phyloP scores from a whole-genome alignment of 1,140 invertebrate genomes.

The Cherax destructor region DNA sequence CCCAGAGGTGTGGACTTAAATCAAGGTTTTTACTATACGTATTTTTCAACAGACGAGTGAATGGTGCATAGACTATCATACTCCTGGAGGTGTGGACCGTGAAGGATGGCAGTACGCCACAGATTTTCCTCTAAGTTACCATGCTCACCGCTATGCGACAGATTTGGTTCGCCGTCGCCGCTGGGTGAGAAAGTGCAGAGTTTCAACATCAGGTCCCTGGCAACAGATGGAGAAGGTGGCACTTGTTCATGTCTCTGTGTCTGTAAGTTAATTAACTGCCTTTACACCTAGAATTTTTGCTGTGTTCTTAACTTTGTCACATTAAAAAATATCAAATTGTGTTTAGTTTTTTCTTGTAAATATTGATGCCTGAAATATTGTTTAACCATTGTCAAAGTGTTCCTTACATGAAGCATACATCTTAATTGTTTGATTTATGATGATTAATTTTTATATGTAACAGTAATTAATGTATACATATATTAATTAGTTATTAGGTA shows the following conservation, averaged over 20 bases:
- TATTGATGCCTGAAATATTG: too few species aligned
- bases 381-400: too few species aligned
- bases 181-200: conserved; percentile 89
- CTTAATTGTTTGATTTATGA: too few species aligned
- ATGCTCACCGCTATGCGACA: conserved; percentile 88
- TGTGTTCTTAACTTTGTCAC: too few species aligned
- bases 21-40: neutral
- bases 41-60: conserved; percentile 82
- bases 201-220: conserved; percentile 92
- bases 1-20: conserved; percentile 87
- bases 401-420: too few species aligned
- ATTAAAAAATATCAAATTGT: too few species aligned
- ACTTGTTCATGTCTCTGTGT: conserved; percentile 86
- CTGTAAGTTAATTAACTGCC: conserved; percentile 76
- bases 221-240: conserved; percentile 88
- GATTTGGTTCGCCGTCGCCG: conserved; percentile 90
- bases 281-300: too few species aligned
- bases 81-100: conserved; percentile 89
- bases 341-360: too few species aligned
- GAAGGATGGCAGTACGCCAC: conserved; percentile 97
- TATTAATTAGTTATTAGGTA: too few species aligned
- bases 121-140: conserved; percentile 91
- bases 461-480: too few species aligned
- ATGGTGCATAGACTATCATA: conserved; percentile 92
- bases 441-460: too few species aligned